Evolutionary conservation across 2,113 vertebrate species (phyloP).

Genomic region (Acrocephalus arundinaceus): DNA sequence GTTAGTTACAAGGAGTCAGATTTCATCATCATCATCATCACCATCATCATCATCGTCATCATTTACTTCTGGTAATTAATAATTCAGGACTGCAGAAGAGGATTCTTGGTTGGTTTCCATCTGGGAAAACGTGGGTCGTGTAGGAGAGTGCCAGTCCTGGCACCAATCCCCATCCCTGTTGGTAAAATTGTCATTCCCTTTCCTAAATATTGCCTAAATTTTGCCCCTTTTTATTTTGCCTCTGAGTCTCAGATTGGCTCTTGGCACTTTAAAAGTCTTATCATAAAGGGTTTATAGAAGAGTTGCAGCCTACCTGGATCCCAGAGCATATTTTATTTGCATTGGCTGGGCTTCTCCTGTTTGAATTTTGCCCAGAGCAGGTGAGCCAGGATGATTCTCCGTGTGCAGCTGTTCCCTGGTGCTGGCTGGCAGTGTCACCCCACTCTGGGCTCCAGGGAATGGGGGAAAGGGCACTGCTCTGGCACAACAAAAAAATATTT

Average conservation of each 20-base stretch:
- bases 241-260: neutral
- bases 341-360: neutral
- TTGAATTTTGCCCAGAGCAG: neutral
- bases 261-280: neutral
- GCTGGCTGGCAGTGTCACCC: neutral
- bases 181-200: neutral
- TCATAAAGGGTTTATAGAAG: neutral
- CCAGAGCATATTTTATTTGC: neutral
- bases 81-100: neutral
- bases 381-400: neutral
- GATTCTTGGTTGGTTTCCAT: neutral
- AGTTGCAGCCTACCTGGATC: neutral
- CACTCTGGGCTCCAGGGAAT: neutral
- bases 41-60: neutral
- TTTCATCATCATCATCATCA: neutral
- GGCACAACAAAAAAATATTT: neutral
- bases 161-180: neutral
- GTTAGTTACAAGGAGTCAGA: neutral
- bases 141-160: neutral
- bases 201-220: neutral
- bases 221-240: neutral
- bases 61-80: neutral
- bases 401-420: neutral
- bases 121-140: neutral
- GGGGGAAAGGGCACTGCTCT: neutral